phyloP scores from a whole-genome alignment of 2,888 invertebrate species.

The Lasioglossum morio region DNA sequence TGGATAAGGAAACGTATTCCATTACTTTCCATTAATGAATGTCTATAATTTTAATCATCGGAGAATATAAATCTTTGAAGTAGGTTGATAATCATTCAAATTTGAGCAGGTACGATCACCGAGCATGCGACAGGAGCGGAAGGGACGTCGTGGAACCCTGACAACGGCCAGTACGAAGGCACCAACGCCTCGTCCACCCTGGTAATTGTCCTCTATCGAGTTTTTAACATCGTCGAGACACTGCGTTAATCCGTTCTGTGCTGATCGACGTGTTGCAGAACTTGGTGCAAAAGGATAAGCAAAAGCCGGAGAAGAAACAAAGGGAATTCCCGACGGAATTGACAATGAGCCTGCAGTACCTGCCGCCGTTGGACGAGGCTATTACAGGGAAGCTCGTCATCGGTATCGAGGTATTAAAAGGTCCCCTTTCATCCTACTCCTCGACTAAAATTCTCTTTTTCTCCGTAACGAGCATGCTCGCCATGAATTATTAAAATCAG shows the following conservation, averaged over 20 bases:
- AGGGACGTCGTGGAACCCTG: conserved; percentile 75
- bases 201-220: conserved; percentile 62
- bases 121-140: conserved; percentile 73
- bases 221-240: not conserved
- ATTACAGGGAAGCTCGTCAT: conserved; percentile 81
- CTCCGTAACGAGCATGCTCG: not conserved
- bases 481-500: not conserved
- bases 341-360: conserved; percentile 82
- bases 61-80: too few relatives aligned
- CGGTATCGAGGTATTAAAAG: conserved; percentile 79
- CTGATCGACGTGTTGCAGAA: conserved; percentile 69
- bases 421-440: not conserved
- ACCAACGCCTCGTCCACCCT: conserved; percentile 75
- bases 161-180: conserved; percentile 67
- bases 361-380: conserved; percentile 77
- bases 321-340: conserved; percentile 81
- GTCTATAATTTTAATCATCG: too few relatives aligned
- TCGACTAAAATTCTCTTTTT: not conserved
- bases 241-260: conserved; percentile 4
- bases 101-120: conserved; percentile 75
- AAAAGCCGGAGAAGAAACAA: conserved; percentile 73
- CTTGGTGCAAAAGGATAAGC: conserved; percentile 75
- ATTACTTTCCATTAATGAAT: too few relatives aligned
- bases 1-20: not conserved
- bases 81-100: not conserved